Base-by-base conservation (phyloP, 2,113 vertebrate species). In the Charadrius vociferus region DNA sequence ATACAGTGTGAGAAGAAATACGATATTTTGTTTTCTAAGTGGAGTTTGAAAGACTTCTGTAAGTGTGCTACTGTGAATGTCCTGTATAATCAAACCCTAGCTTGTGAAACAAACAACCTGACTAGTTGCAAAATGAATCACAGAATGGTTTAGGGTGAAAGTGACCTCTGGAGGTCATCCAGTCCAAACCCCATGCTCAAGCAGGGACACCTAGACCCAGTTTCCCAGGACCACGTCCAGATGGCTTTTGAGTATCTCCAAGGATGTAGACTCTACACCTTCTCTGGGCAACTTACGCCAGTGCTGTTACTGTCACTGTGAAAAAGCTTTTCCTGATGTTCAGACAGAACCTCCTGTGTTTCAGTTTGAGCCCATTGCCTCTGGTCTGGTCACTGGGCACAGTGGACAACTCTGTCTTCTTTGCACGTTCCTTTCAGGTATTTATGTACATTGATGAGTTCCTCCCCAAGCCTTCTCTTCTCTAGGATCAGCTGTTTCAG, bases 401-500 rank as follows among this genome's bases (percentile, higher is more conserved):
- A 14, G 36, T 27, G 14, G 15, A 52, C 37, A 84, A 26, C 24
- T 61, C 45, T 29, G 11, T 30, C 41, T 23, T 67, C 52, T 58
- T 29, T 50, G 19, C 15, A 58, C 7, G 19, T 15, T 50, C 29
- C 9, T 7, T 30, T 77, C 43, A 41, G 15, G 32, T 50, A 39
- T 41, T 50, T 30, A 27, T 32, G 36, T 21, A 67, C 12, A 49
- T 65, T 24, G 26, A 63, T 45, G 32, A 53, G 24, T 12, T 14
- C 9, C 21, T 9, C 3, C 1, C 30, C 0, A 2, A 45, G 39
- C 20, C 8, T 81, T 56, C 34, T 23, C 4, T 47, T 68, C n/a
- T 39, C 43, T 39, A 49, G 17, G 17, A 29, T 82, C n/a, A 59
- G 15, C 10, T 70, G 49, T 34, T n/a, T 59, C 17, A 59, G 53